Conservation (phyloP, 2,797 vertebrate species). For the Meda fulgida region DNA sequence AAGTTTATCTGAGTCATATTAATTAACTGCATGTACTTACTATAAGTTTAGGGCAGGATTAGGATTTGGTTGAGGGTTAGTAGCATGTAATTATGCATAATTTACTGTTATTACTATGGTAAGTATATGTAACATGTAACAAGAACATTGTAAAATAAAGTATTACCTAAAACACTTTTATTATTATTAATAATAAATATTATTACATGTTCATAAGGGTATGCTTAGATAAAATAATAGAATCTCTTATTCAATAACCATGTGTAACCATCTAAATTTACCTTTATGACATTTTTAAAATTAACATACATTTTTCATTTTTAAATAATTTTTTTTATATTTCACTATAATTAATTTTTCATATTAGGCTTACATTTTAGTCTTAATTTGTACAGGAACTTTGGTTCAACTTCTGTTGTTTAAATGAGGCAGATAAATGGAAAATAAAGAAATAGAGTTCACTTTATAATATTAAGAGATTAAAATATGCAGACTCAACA, state of each 20-base stretch:
- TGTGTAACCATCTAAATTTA: background rate
- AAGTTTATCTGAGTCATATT: background rate
- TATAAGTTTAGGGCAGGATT: no score
- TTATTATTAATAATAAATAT: background rate
- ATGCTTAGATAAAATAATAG: background rate
- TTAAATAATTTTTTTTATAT: no score
- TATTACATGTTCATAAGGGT: no score
- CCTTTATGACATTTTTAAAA: background rate
- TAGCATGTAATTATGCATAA: no score
- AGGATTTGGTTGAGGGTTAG: no score
- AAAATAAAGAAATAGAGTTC: background rate
- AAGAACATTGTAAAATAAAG: no score
- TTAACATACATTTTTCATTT: no score
- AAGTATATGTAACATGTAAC: no score
- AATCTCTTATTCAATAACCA: background rate
- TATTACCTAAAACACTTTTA: no score
- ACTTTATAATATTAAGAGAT: background rate
- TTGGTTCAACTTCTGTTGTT: background rate
- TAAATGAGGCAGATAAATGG: background rate
- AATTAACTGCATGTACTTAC: no score
- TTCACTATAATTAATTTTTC: no score
- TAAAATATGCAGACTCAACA: background rate
- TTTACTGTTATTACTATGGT: no score
- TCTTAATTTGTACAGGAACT: background rate
- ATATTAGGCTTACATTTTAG: background rate